Percentiles rank a stretch among this genome's conserved stretches.
These are phyloP conservation scores for Keiferia lycopersicella DNA, from an alignment of 2,888 invertebrate genomes.

Conservation along the genomic window DNA sequence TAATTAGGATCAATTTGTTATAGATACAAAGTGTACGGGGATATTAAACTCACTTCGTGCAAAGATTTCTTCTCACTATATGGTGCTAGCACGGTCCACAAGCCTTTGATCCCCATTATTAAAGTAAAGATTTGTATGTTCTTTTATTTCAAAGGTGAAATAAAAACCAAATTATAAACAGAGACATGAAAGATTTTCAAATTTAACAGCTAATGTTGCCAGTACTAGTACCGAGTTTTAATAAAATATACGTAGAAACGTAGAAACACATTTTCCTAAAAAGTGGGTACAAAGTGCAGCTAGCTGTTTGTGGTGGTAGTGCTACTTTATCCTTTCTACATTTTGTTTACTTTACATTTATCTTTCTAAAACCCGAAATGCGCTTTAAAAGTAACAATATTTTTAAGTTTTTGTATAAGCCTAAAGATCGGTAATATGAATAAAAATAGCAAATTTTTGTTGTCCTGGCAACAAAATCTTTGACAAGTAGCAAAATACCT, in stretches of 20 bases:
- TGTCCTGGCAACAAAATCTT: background rate
- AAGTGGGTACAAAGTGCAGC: too few relatives aligned
- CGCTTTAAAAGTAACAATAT: too few relatives aligned
- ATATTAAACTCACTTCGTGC: conserved; percentile 81
- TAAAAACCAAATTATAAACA: background rate
- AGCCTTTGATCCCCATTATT: conserved; percentile 92
- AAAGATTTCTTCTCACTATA: conserved; percentile 89
- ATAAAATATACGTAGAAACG: too few relatives aligned
- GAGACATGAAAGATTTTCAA: background rate
- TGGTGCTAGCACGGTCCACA: conserved; percentile 91
- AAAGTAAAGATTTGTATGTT: conserved; percentile 18
- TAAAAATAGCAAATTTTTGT: background rate
- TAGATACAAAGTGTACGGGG: background rate
- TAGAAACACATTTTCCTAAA: background rate
- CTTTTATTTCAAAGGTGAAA: background rate
- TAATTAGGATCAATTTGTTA: background rate
- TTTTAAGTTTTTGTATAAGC: too few relatives aligned
- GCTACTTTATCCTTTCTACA: too few relatives aligned
- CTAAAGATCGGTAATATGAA: too few relatives aligned
- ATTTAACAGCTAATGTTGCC: conserved; percentile 9
- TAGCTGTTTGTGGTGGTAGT: too few relatives aligned
- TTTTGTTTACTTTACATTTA: too few relatives aligned
- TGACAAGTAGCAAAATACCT: background rate
- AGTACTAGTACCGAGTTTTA: background rate
- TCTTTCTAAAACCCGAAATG: too few relatives aligned